These are phyloP conservation scores for Synanceia verrucosa DNA, from an alignment of 2,797 vertebrate species.

Conservation along the genomic window DNA sequence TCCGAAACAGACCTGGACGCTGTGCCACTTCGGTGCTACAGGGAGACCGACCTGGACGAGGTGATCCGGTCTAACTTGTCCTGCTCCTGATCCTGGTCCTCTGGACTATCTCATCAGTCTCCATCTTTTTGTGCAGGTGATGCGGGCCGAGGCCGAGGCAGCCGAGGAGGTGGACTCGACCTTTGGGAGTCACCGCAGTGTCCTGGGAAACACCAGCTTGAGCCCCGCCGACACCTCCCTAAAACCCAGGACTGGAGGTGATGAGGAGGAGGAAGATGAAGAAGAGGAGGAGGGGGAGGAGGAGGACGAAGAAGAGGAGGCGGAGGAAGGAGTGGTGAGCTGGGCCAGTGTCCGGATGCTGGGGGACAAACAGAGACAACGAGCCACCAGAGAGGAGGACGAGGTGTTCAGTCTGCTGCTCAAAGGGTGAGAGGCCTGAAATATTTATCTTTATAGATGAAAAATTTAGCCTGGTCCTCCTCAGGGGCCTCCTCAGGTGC, in stretches of 20 bases:
- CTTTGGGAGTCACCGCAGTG: slow-evolving; percentile 88
- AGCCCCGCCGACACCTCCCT: slow-evolving; percentile 44
- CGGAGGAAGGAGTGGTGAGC: slow-evolving; percentile 72
- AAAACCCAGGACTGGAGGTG: slow-evolving; percentile 28
- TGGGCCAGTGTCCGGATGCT: slow-evolving; percentile 77
- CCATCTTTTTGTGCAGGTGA: slow-evolving; percentile 57
- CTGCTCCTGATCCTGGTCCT: too few species aligned
- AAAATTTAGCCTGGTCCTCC: too few species aligned
- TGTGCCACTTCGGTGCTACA: slow-evolving; percentile 92
- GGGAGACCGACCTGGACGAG: slow-evolving; percentile 93
- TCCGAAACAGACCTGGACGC: slow-evolving; percentile 95
- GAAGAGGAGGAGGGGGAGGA: slow-evolving; percentile 47
- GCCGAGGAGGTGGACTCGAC: slow-evolving; percentile 85
- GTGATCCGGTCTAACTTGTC: slow-evolving; percentile 73
- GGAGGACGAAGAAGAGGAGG: slow-evolving; percentile 38
- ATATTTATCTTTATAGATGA: too few species aligned
- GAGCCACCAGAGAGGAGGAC: slow-evolving; percentile 64
- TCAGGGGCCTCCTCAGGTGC: too few species aligned
- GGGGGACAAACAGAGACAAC: slow-evolving; percentile 71
- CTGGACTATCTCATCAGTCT: too few species aligned
- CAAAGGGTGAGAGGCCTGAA: slow-evolving; percentile 76
- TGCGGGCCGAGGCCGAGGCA: slow-evolving; percentile 73
- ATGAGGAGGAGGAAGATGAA: slow-evolving; percentile 15
- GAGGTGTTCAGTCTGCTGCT: slow-evolving; percentile 80
- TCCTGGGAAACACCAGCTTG: slow-evolving; percentile 74